A percentile compares a stretch with the other conserved stretches of the same genome.
Conservation (phyloP, 1,140 invertebrate species). For the Dermatophagoides farinae region DNA sequence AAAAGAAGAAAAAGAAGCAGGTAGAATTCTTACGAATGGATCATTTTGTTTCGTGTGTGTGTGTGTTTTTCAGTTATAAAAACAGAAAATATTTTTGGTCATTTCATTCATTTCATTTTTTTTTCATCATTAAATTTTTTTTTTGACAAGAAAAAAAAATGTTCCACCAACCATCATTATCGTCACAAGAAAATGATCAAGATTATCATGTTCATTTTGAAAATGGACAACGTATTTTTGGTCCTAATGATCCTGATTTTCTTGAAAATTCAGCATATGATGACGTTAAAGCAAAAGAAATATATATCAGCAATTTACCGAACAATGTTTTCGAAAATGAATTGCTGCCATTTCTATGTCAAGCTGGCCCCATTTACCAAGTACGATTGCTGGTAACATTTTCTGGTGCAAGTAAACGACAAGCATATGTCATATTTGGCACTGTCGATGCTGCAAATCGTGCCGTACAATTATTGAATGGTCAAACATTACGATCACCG, state of each 20-base stretch:
- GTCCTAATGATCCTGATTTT: conserved; percentile 22
- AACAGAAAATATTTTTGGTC: too few relatives aligned
- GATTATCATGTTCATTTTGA: conserved; percentile 39
- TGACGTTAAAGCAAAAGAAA: conserved; percentile 25
- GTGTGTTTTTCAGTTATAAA: too few relatives aligned
- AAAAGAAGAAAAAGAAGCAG: too few relatives aligned
- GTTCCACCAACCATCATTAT: too few relatives aligned
- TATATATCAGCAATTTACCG: conserved; percentile 34
- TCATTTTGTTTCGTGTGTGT: too few relatives aligned
- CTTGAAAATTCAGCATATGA: conserved; percentile 21
- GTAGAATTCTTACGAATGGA: too few relatives aligned
- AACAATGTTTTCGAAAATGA: conserved; percentile 34
- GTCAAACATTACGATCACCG: conserved; percentile 41
- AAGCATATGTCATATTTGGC: conserved; percentile 32
- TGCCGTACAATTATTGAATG: conserved; percentile 34
- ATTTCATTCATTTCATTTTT: too few relatives aligned
- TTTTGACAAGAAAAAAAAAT: too few relatives aligned
- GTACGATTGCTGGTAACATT: conserved; percentile 34
- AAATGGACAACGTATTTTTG: conserved; percentile 43
- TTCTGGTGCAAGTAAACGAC: conserved; percentile 30
- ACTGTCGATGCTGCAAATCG: conserved; percentile 27
- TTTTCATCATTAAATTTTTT: too few relatives aligned
- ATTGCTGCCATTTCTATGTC: conserved; percentile 32
- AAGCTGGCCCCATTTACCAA: conserved; percentile 32
- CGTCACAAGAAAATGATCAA: too few relatives aligned